Percentiles rank a stretch among this genome's conserved stretches.
Conservation (phyloP, 1,140 invertebrate species). For the Chlorops oryzae region DNA sequence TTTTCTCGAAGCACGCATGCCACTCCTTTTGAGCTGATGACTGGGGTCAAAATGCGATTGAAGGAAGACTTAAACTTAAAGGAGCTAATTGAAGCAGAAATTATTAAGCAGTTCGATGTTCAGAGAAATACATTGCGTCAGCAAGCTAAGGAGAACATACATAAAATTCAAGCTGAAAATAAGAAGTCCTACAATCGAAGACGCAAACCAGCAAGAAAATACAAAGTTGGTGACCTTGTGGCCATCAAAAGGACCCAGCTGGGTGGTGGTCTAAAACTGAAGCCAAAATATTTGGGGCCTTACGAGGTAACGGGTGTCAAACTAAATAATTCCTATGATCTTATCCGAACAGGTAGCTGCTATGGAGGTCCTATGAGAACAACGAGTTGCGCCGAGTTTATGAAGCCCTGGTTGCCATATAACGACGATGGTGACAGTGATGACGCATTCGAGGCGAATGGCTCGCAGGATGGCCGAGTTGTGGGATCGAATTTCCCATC, state of each 20-base stretch:
- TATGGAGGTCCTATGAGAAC: no score
- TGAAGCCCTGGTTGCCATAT: no score
- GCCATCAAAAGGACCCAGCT: slow-evolving; percentile 33
- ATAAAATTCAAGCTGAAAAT: slow-evolving; percentile 8
- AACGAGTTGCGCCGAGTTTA: no score
- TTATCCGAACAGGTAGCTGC: no score
- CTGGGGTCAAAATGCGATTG: slow-evolving; percentile 6
- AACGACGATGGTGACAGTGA: no score
- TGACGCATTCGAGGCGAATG: no score
- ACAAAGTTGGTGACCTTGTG: slow-evolving; percentile 24
- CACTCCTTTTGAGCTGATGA: slow-evolving; percentile 10
- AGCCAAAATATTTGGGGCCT: slow-evolving; percentile 23
- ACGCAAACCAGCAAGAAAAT: slow-evolving; percentile 16
- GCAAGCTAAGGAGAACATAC: slow-evolving; percentile 8
- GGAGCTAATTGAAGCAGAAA: no score
- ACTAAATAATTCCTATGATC: slow-evolving; percentile 22
- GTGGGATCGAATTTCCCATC: no score
- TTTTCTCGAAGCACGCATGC: slow-evolving; percentile 3
- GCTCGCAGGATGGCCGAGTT: no score
- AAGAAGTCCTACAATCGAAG: neutral
- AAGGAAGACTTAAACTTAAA: slow-evolving; percentile 2
- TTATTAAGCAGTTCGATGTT: no score
- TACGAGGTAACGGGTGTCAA: slow-evolving; percentile 20
- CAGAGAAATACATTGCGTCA: no score
- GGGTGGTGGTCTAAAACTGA: slow-evolving; percentile 30